A percentile compares a stretch with the other conserved stretches of the same genome.
Conservation (phyloP, 2,113 vertebrate species). For the Lonchura striata region DNA sequence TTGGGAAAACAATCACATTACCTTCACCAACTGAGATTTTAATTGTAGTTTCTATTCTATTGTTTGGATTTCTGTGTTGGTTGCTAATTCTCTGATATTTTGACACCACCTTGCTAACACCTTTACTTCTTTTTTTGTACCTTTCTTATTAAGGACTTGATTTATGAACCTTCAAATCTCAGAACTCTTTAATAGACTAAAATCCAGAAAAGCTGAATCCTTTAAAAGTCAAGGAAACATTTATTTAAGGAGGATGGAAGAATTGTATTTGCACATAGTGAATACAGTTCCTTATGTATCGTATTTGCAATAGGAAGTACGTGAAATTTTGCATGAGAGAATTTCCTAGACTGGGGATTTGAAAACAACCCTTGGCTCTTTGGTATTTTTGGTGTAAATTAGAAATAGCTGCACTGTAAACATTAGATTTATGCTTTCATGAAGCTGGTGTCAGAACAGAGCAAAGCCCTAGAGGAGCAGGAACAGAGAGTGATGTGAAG, state of each 20-base stretch:
- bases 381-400: neutral
- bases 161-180: conserved; percentile 10
- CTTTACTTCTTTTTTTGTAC: neutral
- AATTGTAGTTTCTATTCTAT: neutral
- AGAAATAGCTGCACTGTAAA: neutral
- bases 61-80: conserved; percentile 15
- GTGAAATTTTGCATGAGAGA: neutral
- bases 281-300: neutral
- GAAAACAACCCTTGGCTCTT: neutral
- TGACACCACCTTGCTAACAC: neutral
- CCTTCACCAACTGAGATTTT: conserved; percentile 6
- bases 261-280: neutral
- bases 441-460: neutral
- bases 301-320: neutral
- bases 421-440: neutral
- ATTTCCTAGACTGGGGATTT: neutral
- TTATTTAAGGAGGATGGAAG: neutral
- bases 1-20: neutral
- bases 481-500: neutral
- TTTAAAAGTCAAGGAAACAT: neutral
- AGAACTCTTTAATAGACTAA: neutral
- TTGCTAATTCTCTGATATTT: conserved; percentile 19
- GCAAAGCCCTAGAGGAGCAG: neutral
- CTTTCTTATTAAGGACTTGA: neutral
- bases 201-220: neutral